phyloP scores from a whole-genome alignment of 2,888 invertebrate genomes.

The Didymodactylos carnosus region DNA sequence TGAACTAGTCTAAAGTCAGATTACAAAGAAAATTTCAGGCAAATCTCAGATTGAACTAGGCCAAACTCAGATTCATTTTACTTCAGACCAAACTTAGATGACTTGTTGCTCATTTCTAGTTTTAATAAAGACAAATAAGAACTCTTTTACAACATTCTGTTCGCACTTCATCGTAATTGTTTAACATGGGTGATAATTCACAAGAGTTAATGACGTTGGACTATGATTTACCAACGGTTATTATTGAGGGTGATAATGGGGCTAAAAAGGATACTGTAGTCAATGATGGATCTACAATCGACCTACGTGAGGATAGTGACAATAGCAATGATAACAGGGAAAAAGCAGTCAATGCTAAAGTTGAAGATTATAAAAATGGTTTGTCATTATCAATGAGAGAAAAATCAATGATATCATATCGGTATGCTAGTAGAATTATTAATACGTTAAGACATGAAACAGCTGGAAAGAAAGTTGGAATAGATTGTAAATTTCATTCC shows the following conservation, averaged over 20 bases:
- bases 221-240: not conserved
- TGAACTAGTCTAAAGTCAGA: not conserved
- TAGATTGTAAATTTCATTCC: not conserved
- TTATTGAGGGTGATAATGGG: not conserved
- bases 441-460: not conserved
- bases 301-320: too few relatives aligned
- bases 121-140: too few relatives aligned
- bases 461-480: not conserved
- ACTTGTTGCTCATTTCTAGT: too few relatives aligned
- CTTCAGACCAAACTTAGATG: too few relatives aligned
- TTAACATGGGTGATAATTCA: too few relatives aligned
- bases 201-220: not conserved
- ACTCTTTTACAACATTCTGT: too few relatives aligned
- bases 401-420: not conserved
- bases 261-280: not conserved
- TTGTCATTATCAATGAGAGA: too few relatives aligned
- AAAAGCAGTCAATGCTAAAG: not conserved
- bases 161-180: too few relatives aligned
- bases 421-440: not conserved
- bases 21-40: not conserved
- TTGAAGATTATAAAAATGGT: not conserved
- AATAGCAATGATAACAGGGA: not conserved
- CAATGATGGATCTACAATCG: not conserved
- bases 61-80: not conserved
- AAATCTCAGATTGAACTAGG: not conserved